A percentile compares a stretch with the other conserved stretches of the same genome.
These are phyloP conservation scores for Drosophila putrida DNA, from an alignment of 2,888 invertebrate species.

Conservation along the genomic window DNA sequence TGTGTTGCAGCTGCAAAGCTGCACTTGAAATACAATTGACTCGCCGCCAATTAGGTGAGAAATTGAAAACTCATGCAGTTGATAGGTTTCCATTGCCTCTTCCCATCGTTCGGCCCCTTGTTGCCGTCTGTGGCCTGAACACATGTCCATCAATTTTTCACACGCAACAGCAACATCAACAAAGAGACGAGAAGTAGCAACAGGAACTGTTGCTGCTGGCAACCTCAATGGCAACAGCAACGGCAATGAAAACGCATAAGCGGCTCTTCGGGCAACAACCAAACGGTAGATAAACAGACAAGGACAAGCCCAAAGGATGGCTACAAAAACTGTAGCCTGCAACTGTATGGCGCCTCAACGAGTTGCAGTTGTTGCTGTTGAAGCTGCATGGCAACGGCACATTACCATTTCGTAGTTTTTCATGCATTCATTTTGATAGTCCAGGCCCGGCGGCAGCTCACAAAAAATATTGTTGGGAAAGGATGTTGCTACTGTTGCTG, in stretches of 20 bases:
- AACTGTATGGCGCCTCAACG: conserved; percentile 38
- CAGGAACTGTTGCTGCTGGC: too few species aligned
- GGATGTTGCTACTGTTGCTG: conserved; percentile 1
- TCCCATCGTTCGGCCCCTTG: background rate
- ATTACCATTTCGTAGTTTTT: conserved; percentile 76
- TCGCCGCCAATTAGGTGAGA: conserved; percentile 70
- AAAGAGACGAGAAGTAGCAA: conserved; percentile 18
- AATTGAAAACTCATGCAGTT: conserved; percentile 51
- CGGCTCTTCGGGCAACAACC: conserved; percentile 48
- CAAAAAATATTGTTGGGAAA: conserved; percentile 57
- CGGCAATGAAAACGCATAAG: conserved; percentile 65
- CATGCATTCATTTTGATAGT: conserved; percentile 76
- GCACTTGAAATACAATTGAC: conserved; percentile 55
- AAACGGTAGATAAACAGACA: conserved; percentile 66
- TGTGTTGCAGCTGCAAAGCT: conserved; percentile 13
- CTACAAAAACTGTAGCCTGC: conserved; percentile 35
- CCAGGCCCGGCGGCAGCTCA: conserved; percentile 51
- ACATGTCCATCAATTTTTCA: conserved; percentile 71
- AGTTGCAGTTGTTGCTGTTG: conserved; percentile 28
- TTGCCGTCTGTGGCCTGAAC: conserved; percentile 30
- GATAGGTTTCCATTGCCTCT: conserved; percentile 28
- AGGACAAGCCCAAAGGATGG: conserved; percentile 44
- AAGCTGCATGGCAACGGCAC: conserved; percentile 66
- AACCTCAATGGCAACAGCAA: conserved; percentile 5
- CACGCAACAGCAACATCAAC: conserved; percentile 37